Evolutionary conservation across 2,113 vertebrate species (phyloP).

Genomic region (Acanthochromis polyacanthus): DNA sequence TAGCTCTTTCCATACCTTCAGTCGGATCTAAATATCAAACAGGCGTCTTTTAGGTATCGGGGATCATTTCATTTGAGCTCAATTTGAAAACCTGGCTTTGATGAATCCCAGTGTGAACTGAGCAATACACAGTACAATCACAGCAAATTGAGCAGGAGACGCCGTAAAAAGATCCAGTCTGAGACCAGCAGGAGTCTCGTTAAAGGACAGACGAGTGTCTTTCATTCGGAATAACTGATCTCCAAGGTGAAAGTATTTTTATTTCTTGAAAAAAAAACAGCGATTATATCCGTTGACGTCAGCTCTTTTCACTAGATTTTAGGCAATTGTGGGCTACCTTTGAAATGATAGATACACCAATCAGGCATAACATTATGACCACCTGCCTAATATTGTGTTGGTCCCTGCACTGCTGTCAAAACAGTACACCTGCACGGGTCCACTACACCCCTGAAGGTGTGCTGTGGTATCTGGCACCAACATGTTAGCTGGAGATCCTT

Average conservation of each 20-base stretch:
- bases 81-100: slow-evolving; percentile 53
- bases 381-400: no score
- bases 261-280: slow-evolving; percentile 28
- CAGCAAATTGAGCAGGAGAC: slow-evolving; percentile 57
- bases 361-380: no score
- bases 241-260: slow-evolving; percentile 4
- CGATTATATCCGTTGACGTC: slow-evolving; percentile 18
- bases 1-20: slow-evolving; percentile 25
- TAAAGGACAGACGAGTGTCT: slow-evolving; percentile 20
- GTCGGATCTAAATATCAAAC: slow-evolving; percentile 53
- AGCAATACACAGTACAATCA: slow-evolving; percentile 81
- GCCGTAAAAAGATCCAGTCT: slow-evolving; percentile 49
- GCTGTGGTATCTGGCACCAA: no score
- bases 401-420: no score
- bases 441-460: no score
- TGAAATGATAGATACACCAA: no score
- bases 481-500: no score
- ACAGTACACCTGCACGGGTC: no score
- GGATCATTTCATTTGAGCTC: slow-evolving; percentile 31
- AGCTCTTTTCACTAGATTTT: background rate
- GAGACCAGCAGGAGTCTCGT: slow-evolving; percentile 25
- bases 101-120: slow-evolving; percentile 36
- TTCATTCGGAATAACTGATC: slow-evolving; percentile 45
- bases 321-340: no score
- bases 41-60: slow-evolving; percentile 27